phyloP scores from a whole-genome alignment of 2,797 vertebrate species.

The Oreonectes daqikongensis region DNA sequence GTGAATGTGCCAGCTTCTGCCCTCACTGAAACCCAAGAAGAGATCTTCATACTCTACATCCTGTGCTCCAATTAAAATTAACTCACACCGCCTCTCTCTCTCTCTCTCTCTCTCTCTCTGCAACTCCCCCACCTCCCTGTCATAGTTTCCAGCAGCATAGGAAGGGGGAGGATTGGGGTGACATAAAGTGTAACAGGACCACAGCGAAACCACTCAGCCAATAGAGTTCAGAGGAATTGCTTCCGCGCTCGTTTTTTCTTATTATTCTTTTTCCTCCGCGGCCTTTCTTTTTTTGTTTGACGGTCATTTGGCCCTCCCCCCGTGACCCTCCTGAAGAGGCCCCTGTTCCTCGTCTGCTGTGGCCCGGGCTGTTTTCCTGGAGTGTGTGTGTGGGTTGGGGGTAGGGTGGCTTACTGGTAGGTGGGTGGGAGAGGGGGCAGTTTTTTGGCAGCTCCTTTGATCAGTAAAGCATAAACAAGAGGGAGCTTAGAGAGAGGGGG shows the following conservation, averaged over 20 bases:
- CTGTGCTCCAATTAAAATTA: constrained; percentile 60
- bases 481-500: constrained; percentile 83
- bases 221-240: constrained; percentile 70
- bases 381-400: constrained; percentile 63
- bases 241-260: constrained; percentile 68
- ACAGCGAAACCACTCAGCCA: constrained; percentile 72
- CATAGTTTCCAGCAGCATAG: constrained; percentile 76
- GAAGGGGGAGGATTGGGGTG: constrained; percentile 61
- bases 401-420: constrained; percentile 63
- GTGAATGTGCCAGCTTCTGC: constrained; percentile 35
- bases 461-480: constrained; percentile 92
- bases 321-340: constrained; percentile 82
- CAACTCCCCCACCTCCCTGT: constrained; percentile 63
- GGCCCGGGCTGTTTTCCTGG: constrained; percentile 80
- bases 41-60: constrained; percentile 54
- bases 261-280: constrained; percentile 55
- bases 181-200: constrained; percentile 72
- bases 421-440: constrained; percentile 61
- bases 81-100: constrained; percentile 31
- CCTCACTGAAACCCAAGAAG: constrained; percentile 51
- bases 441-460: constrained; percentile 87
- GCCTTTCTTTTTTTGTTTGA: constrained; percentile 52
- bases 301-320: constrained; percentile 71
- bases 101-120: constrained; percentile 22
- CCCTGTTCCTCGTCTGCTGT: constrained; percentile 69